These are phyloP conservation scores for Characodon lateralis DNA, from an alignment of 2,797 vertebrate species.

Conservation along the genomic window DNA sequence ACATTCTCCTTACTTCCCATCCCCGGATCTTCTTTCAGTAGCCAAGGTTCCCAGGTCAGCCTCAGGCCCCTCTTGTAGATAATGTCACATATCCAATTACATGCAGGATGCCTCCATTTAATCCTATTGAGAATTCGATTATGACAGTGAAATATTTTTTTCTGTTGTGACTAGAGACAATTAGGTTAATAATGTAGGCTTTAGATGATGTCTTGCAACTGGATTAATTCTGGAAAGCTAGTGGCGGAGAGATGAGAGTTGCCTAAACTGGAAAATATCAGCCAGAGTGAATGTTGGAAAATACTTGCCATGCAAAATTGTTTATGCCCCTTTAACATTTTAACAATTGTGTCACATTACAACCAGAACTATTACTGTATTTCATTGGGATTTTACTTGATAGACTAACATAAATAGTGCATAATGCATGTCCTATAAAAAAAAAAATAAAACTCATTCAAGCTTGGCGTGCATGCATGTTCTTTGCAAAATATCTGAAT, in stretches of 20 bases:
- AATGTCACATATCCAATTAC: slow-evolving; percentile 58
- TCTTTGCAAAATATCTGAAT: neutral
- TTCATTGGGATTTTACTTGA: neutral
- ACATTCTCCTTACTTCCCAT: slow-evolving; percentile 50
- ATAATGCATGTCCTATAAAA: neutral
- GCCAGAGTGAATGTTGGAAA: neutral
- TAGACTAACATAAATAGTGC: neutral
- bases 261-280: neutral
- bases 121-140: slow-evolving; percentile 48
- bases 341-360: too few species aligned
- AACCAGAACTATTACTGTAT: neutral
- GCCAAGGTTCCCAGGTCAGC: slow-evolving; percentile 38
- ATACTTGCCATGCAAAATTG: neutral
- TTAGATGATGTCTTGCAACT: slow-evolving; percentile 9
- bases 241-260: neutral
- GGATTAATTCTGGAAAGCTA: slow-evolving; percentile 5
- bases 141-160: slow-evolving; percentile 29
- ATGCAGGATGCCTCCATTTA: slow-evolving; percentile 40
- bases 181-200: slow-evolving; percentile 21
- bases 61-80: slow-evolving; percentile 47
- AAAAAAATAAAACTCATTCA: neutral
- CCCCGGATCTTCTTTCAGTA: slow-evolving; percentile 37
- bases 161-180: slow-evolving; percentile 13
- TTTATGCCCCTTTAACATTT: neutral
- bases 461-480: neutral